A percentile compares a stretch with the other conserved stretches of the same genome.
phyloP scores from a whole-genome alignment of 2,113 vertebrate genomes.

The Prinia subflava region DNA sequence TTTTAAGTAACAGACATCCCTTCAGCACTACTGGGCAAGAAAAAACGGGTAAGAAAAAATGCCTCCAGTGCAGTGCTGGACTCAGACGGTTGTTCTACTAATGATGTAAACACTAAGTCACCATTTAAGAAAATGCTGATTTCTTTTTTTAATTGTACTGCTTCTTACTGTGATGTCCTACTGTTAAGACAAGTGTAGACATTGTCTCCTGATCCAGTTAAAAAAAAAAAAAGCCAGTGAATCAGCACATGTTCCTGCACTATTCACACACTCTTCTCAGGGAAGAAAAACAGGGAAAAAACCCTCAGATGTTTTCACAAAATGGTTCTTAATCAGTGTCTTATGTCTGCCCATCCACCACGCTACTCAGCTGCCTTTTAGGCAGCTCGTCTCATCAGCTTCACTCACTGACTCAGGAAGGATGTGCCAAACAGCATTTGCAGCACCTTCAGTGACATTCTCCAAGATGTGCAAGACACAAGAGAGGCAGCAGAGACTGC shows the following conservation, averaged over 20 bases:
- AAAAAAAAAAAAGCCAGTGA: background rate
- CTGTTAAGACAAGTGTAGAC: background rate
- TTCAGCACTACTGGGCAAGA: background rate
- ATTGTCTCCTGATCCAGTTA: background rate
- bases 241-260: background rate
- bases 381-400: background rate
- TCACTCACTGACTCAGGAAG: background rate
- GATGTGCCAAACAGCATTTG: fast-evolving
- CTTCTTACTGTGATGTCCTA: background rate
- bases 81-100: background rate
- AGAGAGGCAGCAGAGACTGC: background rate
- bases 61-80: background rate
- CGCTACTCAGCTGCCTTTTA: background rate
- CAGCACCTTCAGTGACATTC: background rate
- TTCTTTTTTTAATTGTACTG: background rate
- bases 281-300: background rate
- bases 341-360: background rate
- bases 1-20: background rate
- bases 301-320: background rate
- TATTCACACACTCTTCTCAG: background rate
- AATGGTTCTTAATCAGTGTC: background rate
- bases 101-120: background rate
- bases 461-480: background rate
- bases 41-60: background rate
- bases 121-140: background rate